Evolutionary conservation across 1,140 invertebrate genomes (phyloP), one percentile per base, ranked within the genome.

Genomic region (Macrobrachium rosenbergii): DNA sequence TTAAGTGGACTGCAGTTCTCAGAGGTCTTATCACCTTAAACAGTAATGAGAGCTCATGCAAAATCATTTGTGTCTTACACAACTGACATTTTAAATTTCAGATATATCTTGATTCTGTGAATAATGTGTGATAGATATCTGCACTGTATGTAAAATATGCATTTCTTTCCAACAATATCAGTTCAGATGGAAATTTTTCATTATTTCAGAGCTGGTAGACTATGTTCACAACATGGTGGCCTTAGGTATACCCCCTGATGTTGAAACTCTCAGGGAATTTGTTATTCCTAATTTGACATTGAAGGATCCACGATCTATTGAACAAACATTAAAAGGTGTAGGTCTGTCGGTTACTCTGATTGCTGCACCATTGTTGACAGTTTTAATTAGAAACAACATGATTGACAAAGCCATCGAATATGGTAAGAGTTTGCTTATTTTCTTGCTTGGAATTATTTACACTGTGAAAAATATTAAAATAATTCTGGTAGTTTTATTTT

Each of bases 351-450:
- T 64, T 23, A 64, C 83, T 21, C 7, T 21, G 59, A 75, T 75
- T 10, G 60, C 83, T 19, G 67, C 75, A 2, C 83, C 83, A 43
- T 17, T 84, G 52, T 75, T 84, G 0, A 58, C 77, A 14, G 75
- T 84, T 17, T 75, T 84, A 19, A 67, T 84, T 43, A 62, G 52
- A 43, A 84, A 84, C 60, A 84, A 78, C 21, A 78, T 84, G 83
- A 23, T 78, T 43, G 69, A 77, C 23, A 72, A 84, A 19, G 73
- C 73, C 10, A 23, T 84, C 58, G 76, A 78, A 17, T 84, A 77
- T 84, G 83, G 83, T 84, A 52, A 67, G 82, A 37, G 58, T 2
- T 28, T 6, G 14, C 17, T 72, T 45, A 7, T 63, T 14, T 63
- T 8, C 0, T 67, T 67, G 64, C 8, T 11, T 12, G 12, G 52